phyloP scores from a whole-genome alignment of 2,113 vertebrate genomes.

The Oncorhynchus masou region DNA sequence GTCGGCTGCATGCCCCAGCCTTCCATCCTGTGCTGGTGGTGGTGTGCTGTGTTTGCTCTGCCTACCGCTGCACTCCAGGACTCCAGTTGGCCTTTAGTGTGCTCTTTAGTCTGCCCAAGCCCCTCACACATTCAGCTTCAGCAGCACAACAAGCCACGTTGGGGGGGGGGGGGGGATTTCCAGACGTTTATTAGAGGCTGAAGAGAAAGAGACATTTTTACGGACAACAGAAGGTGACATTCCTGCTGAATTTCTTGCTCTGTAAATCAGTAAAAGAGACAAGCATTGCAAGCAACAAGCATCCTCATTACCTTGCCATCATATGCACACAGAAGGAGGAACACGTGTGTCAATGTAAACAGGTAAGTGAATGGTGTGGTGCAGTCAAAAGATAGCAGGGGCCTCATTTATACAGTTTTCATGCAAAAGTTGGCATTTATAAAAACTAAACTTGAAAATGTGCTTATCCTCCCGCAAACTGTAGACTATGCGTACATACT shows the following conservation, averaged over 20 bases:
- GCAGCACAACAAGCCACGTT: neutral
- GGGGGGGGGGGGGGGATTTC: neutral
- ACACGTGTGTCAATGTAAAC: too few species aligned
- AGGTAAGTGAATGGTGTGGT: too few species aligned
- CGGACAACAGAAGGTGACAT: too few species aligned
- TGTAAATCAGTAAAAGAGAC: neutral
- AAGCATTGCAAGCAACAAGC: neutral
- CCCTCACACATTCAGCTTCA: neutral
- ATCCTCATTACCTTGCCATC: neutral
- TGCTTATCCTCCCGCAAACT: too few species aligned
- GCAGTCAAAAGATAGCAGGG: too few species aligned
- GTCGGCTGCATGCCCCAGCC: neutral
- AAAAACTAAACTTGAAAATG: too few species aligned
- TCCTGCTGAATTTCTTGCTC: neutral
- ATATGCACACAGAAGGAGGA: too few species aligned
- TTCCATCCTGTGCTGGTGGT: neutral
- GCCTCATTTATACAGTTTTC: too few species aligned
- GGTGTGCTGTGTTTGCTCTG: neutral
- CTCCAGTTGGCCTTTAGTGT: slow-evolving; percentile 7
- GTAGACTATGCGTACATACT: too few species aligned
- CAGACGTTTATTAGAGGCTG: neutral
- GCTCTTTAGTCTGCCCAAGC: neutral
- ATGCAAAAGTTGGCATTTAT: too few species aligned
- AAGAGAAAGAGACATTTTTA: neutral
- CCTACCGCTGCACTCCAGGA: slow-evolving; percentile 1